Percentiles rank a stretch among this genome's conserved stretches.
phyloP scores from a whole-genome alignment of 1,140 invertebrate species.

The Hyposmocoma kahamanoa region DNA sequence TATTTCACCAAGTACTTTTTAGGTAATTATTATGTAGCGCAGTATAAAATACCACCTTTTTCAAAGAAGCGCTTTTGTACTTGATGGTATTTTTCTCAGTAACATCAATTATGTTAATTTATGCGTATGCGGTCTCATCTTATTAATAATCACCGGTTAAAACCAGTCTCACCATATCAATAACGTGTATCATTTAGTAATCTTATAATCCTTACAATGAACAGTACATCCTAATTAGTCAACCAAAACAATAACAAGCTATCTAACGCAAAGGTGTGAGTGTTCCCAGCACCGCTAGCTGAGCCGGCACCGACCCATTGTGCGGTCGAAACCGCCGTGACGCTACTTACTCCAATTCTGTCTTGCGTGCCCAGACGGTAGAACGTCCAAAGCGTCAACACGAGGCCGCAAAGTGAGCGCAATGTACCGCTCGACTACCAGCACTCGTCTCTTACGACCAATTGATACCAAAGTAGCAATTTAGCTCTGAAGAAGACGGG shows the following conservation, averaged over 20 bases:
- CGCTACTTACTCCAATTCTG: constrained; percentile 73
- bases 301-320: constrained; percentile 62
- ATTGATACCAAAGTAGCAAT: neutral
- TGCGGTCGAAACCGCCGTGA: constrained; percentile 66
- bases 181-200: no score
- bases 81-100: no score
- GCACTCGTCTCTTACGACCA: constrained; percentile 40
- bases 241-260: constrained; percentile 62
- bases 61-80: no score
- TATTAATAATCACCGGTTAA: no score
- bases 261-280: constrained; percentile 61
- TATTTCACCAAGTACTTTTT: no score
- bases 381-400: constrained; percentile 44
- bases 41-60: no score
- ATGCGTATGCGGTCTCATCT: no score
- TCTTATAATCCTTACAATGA: neutral
- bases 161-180: no score
- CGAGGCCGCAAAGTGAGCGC: constrained; percentile 19
- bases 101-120: no score
- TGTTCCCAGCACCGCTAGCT: constrained; percentile 66
- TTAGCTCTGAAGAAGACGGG: constrained; percentile 19
- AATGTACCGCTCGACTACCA: constrained; percentile 21
- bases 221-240: constrained; percentile 53
- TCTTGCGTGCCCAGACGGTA: constrained; percentile 28
- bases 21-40: no score